Base-by-base conservation (phyloP, 2,113 vertebrate species). In the Noturus placidus region DNA sequence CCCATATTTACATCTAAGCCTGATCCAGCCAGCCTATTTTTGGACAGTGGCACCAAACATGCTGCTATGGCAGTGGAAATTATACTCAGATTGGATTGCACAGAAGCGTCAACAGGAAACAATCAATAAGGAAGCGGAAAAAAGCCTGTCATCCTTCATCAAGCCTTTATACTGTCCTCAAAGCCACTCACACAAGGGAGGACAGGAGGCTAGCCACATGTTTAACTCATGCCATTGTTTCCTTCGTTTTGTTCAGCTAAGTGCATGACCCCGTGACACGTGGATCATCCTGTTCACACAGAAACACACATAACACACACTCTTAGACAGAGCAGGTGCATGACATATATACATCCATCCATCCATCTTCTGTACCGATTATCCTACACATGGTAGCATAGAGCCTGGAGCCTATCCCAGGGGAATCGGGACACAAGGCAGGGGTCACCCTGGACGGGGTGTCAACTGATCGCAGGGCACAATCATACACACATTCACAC, bases 61-160 rank as follows among this genome's bases (percentile, higher is more conserved):
- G 87, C 20, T 74, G 63, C 89, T 90, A 85, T 52, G 69, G 87
- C 89, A 85, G 82, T 85, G 85, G 81, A 89, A 88, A 81, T 90
- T 85, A 81, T 57, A 77, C 85, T 77, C 85, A 77, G 87, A 88
- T 87, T 85, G 82, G 82, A 87, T 88, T 88, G 85, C 89, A 85
- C 88, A 67, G 82, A 70, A 84, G 85, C 87, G 69, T 90, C 87
- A 89, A 83, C 87, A 89, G 87, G 86, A 89, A 89, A 78, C 87
- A 83, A 89, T 89, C 86, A 89, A 89, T 90, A 90, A 89, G 42
- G n/a, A 61, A 86, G 88, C 76, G 83, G 88, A 88, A 89, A 89
- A 85, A 81, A 77, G 89, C 79, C 54, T 30, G 82, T 85, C 89
- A 87, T 84, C 87, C 89, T 85, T 87, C 76, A 88, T 90, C 85